Conservation (phyloP, 2,113 vertebrate genomes). For the Haemorhous mexicanus region DNA sequence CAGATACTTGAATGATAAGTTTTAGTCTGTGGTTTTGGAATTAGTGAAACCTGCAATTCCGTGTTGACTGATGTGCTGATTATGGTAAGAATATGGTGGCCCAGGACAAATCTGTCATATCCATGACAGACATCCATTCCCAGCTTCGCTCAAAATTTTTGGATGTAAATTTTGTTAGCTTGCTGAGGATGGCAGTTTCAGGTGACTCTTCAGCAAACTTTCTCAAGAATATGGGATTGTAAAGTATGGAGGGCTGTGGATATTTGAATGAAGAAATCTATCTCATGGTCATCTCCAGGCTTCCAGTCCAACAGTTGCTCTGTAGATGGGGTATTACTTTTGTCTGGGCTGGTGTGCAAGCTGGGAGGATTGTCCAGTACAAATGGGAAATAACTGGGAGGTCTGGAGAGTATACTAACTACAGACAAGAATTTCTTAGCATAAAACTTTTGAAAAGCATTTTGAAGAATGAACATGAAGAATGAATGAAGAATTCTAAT, state of each 20-base stretch:
- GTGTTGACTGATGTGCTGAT: background rate
- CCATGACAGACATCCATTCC: background rate
- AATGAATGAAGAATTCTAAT: too few relatives aligned
- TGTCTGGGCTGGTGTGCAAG: background rate
- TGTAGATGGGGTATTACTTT: background rate
- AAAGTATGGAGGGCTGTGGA: background rate
- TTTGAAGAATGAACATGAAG: background rate
- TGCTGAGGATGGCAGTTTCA: background rate
- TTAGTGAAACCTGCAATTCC: background rate
- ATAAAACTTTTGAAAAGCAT: background rate
- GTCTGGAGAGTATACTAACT: background rate
- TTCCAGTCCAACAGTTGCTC: background rate
- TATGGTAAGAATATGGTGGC: background rate
- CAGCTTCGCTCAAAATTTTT: background rate
- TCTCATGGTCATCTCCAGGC: background rate
- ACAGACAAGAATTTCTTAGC: background rate
- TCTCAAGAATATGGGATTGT: background rate
- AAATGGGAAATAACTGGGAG: background rate
- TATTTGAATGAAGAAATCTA: background rate
- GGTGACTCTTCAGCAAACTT: background rate
- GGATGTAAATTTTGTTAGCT: background rate
- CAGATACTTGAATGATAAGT: background rate
- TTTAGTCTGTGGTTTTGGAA: background rate
- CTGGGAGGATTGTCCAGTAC: background rate
- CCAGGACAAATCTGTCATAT: background rate